A percentile compares a stretch with the other conserved stretches of the same genome.
Evolutionary conservation across 2,797 vertebrate species (phyloP).

Genomic region (Phataginus tricuspis): DNA sequence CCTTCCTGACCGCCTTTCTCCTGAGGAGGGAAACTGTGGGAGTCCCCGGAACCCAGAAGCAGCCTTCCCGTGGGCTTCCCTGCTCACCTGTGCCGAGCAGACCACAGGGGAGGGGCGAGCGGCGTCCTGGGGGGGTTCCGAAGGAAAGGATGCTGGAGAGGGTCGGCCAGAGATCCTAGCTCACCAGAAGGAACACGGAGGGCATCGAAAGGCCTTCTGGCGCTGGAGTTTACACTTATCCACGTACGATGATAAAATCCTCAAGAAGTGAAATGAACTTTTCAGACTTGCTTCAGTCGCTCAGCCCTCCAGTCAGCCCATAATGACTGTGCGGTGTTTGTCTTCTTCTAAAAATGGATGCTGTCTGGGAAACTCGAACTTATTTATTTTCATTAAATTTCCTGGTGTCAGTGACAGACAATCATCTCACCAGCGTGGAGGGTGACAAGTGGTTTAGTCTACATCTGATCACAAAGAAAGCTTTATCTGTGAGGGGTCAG

Average conservation of each 20-base stretch:
- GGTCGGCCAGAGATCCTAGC: neutral
- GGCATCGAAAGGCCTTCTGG: neutral
- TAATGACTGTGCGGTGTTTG: neutral
- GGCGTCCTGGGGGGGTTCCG: neutral
- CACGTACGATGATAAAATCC: neutral
- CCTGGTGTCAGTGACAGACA: neutral
- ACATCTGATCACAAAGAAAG: constrained; percentile 29
- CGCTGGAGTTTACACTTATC: neutral
- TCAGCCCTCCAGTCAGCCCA: neutral
- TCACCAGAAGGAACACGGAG: neutral
- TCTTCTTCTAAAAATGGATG: constrained; percentile 3
- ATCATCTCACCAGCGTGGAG: neutral
- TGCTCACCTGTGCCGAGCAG: neutral
- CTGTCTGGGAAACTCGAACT: constrained; percentile 4
- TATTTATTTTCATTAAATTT: constrained; percentile 59
- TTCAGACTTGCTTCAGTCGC: neutral
- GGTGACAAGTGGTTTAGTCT: neutral
- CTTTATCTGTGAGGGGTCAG: neutral
- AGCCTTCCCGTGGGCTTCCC: neutral
- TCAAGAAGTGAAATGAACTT: constrained; percentile 10
- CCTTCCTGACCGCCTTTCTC: neutral
- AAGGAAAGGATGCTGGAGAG: neutral
- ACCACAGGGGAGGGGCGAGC: fast-evolving
- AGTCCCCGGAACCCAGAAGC: neutral
- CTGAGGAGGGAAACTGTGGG: neutral